Evolutionary conservation across 2,113 vertebrate genomes (phyloP).

Genomic region (Salvelinus namaycush): DNA sequence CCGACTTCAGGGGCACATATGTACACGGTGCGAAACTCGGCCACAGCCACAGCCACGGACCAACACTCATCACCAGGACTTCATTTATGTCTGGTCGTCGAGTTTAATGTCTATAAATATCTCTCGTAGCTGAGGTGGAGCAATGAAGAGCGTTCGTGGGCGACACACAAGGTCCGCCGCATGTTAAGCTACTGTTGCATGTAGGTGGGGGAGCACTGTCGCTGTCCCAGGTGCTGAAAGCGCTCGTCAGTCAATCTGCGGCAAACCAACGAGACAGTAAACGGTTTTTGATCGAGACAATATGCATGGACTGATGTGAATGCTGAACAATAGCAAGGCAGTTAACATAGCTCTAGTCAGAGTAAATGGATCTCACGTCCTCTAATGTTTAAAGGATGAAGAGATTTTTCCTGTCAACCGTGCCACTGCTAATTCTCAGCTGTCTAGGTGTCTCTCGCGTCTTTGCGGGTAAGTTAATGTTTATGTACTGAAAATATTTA

Average conservation of each 20-base stretch:
- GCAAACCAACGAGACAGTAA: conserved; percentile 1
- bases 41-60: neutral
- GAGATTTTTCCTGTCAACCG: conserved; percentile 49
- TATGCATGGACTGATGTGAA: conserved; percentile 52
- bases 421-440: conserved; percentile 64
- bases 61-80: neutral
- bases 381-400: conserved; percentile 68
- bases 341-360: conserved; percentile 38
- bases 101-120: no score
- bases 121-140: neutral
- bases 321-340: conserved; percentile 39
- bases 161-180: neutral
- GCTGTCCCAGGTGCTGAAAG: conserved; percentile 37
- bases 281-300: conserved; percentile 37
- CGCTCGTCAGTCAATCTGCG: neutral
- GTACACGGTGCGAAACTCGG: conserved; percentile 8
- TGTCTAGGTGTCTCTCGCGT: conserved; percentile 66
- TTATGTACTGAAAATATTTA: neutral
- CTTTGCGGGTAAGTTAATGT: conserved; percentile 72
- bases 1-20: conserved; percentile 18
- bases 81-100: neutral
- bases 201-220: neutral
- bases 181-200: conserved; percentile 26
- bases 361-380: conserved; percentile 67
- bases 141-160: neutral